These are phyloP conservation scores for Drosophila atripex DNA, from an alignment of 2,888 invertebrate genomes.

Conservation along the genomic window DNA sequence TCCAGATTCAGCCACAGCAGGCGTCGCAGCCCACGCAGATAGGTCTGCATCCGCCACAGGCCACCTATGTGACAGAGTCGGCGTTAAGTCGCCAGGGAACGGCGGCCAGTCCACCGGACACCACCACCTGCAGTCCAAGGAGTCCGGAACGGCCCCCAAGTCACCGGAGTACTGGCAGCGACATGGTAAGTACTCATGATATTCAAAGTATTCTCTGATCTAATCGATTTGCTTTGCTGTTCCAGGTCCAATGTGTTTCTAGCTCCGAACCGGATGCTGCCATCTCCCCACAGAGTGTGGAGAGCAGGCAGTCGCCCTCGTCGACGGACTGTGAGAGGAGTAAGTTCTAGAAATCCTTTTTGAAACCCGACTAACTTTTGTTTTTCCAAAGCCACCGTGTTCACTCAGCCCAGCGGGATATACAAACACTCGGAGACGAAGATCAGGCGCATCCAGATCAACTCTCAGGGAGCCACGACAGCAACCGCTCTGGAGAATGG, in stretches of 20 bases:
- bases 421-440: slow-evolving; percentile 83
- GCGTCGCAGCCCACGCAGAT: slow-evolving; percentile 63
- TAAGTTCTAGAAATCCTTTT: slow-evolving; percentile 50
- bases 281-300: slow-evolving; percentile 84
- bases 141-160: slow-evolving; percentile 85
- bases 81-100: slow-evolving; percentile 69
- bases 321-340: slow-evolving; percentile 83
- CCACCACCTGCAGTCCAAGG: slow-evolving; percentile 92
- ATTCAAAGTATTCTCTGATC: rapidly evolving
- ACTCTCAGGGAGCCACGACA: slow-evolving; percentile 72
- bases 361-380: neutral
- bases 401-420: slow-evolving; percentile 75
- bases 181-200: slow-evolving; percentile 78
- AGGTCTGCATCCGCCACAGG: slow-evolving; percentile 72
- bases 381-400: slow-evolving; percentile 11
- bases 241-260: slow-evolving; percentile 94
- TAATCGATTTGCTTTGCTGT: neutral
- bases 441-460: slow-evolving; percentile 79
- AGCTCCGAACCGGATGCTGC: slow-evolving; percentile 92
- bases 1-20: slow-evolving; percentile 86
- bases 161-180: slow-evolving; percentile 83
- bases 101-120: slow-evolving; percentile 90
- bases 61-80: slow-evolving; percentile 60
- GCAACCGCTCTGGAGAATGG: slow-evolving; percentile 63
- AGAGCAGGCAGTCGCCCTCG: slow-evolving; percentile 83